Base-by-base conservation (phyloP, 2,113 vertebrate species). In the Dromiciops gliroides region DNA sequence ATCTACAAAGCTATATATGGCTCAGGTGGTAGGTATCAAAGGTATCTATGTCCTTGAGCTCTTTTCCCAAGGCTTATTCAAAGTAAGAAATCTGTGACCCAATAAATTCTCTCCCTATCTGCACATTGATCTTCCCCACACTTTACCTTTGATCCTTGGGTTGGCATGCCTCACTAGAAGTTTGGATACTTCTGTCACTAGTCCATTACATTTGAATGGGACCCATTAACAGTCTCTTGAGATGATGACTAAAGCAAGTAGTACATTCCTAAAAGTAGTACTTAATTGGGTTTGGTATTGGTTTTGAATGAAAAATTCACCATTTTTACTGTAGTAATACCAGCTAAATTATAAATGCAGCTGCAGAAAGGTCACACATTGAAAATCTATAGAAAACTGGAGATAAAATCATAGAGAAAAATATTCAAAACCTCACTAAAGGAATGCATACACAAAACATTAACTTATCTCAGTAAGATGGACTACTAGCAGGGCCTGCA, bases 201-300 rank as follows among this genome's bases (percentile, higher is more conserved):
- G 51, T 52, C 11, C 88, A 48, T 92, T 95, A 91, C 91, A 97
- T 96, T 31, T 83, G 91, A 75, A 93, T 90, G 91, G 94, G 53
- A 60, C 10, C 50, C 48, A 47, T 90, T 53, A 44, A 28, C 51
- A 83, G 24, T 60, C 53, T 51, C 51, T 5, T 93, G 89, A 91
- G 90, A 48, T 56, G 51, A 92, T 1, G 14, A 94, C 67, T 83
- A 83, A 94, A 92, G 88, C 88, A 95, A 92, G 49, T 4, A 53
- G 8, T 92, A 19, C 4, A 53, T 49, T 94, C 91, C 48, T 56
- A 50, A 91, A 83, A 0, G 91, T 28, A 96, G 93, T 56, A n/a
- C 44, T 93, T 95, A 91, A 49, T 90, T 60, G 3, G 91, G 60
- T 89, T 90, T 91, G 44, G 89, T 92, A 95, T 56, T 90, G 37